phyloP scores from a whole-genome alignment of 2,113 vertebrate genomes.

The Acanthisitta chloris region DNA sequence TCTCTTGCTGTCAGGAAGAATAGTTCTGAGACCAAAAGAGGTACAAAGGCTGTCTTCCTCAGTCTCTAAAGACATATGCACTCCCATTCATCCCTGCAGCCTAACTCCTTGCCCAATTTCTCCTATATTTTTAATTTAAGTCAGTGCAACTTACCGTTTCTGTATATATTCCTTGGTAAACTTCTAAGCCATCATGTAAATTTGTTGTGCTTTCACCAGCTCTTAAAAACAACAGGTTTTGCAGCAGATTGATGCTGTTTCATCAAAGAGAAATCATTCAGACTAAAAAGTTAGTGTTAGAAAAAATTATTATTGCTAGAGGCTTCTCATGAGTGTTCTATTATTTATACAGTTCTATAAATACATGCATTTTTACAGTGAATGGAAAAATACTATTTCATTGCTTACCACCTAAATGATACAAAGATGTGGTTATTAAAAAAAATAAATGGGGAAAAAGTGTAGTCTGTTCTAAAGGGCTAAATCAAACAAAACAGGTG shows the following conservation, averaged over 20 bases:
- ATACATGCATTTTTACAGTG: neutral
- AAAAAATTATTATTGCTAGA: neutral
- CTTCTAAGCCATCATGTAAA: neutral
- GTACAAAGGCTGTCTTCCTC: neutral
- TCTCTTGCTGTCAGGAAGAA: neutral
- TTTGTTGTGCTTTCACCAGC: neutral
- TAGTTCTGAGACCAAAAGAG: neutral
- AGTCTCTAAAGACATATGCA: neutral
- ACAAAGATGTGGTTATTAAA: neutral
- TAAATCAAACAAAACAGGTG: neutral
- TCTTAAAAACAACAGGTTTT: neutral
- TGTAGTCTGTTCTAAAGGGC: neutral
- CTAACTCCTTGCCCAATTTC: neutral
- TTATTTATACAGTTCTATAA: neutral
- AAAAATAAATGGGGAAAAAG: neutral
- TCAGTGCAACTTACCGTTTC: neutral
- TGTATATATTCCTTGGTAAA: neutral
- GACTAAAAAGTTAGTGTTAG: neutral
- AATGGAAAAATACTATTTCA: neutral
- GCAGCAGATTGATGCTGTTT: neutral
- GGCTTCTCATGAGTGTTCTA: neutral
- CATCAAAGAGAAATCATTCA: neutral
- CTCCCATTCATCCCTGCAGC: neutral
- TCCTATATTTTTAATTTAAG: neutral
- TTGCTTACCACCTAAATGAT: neutral